Percentiles rank a stretch among this genome's conserved stretches.
Evolutionary conservation across 2,113 vertebrate genomes (phyloP).

Genomic region (Lepus americanus): DNA sequence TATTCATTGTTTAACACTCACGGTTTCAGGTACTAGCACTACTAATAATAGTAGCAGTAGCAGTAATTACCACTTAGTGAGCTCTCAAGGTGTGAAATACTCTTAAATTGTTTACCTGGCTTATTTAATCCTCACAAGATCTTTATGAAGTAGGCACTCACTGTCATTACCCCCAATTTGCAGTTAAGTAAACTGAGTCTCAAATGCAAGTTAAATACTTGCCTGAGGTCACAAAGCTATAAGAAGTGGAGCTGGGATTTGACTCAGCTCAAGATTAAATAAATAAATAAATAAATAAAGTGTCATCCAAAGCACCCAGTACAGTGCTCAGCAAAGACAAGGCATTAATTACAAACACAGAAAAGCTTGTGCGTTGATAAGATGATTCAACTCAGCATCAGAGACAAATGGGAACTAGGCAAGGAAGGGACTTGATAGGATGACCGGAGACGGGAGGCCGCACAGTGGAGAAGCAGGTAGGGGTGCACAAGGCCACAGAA

Average conservation of each 20-base stretch:
- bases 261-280: not conserved
- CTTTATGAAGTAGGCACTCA: not conserved
- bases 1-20: not conserved
- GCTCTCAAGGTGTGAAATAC: not conserved
- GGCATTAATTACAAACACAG: not conserved
- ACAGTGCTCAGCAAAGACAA: not conserved
- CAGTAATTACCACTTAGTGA: not conserved
- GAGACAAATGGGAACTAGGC: not conserved
- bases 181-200: conserved; percentile 10
- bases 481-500: too few relatives aligned
- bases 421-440: not conserved
- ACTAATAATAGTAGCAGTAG: not conserved
- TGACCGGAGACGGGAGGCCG: not conserved
- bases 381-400: not conserved
- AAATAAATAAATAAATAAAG: not conserved
- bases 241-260: not conserved
- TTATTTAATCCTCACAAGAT: conserved; percentile 26
- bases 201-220: not conserved
- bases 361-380: not conserved
- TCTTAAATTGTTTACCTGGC: not conserved
- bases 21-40: not conserved
- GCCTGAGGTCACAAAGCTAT: not conserved
- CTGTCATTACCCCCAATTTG: not conserved
- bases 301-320: not conserved
- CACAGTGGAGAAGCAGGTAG: not conserved